These are phyloP conservation scores for Brachionus paranguensis DNA, from an alignment of 1,140 invertebrate species.

Conservation along the genomic window DNA sequence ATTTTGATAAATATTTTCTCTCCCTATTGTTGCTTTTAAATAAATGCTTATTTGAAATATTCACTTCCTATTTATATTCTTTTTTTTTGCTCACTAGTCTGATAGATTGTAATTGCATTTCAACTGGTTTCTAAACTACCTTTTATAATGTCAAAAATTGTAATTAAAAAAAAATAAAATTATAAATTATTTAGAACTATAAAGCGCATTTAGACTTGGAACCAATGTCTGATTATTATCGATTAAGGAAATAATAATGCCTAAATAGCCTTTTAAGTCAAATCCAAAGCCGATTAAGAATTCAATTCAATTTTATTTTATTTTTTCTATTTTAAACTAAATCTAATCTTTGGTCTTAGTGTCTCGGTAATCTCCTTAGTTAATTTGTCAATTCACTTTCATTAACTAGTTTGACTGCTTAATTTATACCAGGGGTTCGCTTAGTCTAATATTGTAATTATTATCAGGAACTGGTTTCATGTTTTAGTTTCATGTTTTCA, in stretches of 20 bases:
- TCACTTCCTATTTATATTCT: conserved; percentile 31
- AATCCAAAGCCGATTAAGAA: conserved; percentile 1
- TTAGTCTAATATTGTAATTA: background rate
- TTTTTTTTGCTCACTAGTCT: background rate
- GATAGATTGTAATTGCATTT: conserved; percentile 10
- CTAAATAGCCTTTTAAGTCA: conserved; percentile 4
- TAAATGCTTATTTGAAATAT: conserved; percentile 8
- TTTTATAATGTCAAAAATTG: conserved; percentile 36
- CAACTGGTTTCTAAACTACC: background rate
- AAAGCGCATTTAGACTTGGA: background rate
- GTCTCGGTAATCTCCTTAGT: background rate
- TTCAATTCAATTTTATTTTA: background rate
- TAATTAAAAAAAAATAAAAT: conserved; percentile 18
- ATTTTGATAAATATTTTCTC: conserved; percentile 12
- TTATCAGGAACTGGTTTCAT: conserved; percentile 16
- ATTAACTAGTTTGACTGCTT: background rate
- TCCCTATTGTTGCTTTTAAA: background rate
- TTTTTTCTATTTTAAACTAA: background rate
- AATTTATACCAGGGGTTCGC: background rate
- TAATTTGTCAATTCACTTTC: background rate
- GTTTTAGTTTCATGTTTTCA: conserved; percentile 9
- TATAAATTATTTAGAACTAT: conserved; percentile 3
- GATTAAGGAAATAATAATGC: background rate
- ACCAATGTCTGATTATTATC: background rate
- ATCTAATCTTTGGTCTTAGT: background rate